Conservation (phyloP, 2,113 vertebrate genomes). For the Microcebus murinus region DNA sequence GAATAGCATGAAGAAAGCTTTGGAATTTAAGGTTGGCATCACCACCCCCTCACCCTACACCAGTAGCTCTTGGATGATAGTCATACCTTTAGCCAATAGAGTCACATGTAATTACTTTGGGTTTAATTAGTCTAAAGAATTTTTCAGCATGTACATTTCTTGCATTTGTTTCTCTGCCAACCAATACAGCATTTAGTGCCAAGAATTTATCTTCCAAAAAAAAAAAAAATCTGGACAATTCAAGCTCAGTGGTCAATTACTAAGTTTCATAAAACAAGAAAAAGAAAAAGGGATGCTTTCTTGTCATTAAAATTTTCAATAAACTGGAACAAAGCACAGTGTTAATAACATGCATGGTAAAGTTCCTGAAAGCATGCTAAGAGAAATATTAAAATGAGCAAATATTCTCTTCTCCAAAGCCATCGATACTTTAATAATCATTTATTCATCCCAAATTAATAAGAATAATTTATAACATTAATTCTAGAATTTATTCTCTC, state of each 20-base stretch:
- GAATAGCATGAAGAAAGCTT: neutral
- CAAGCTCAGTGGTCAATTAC: neutral
- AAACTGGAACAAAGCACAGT: neutral
- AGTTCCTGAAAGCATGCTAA: neutral
- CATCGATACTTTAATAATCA: neutral
- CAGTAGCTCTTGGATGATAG: neutral
- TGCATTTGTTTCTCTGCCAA: neutral
- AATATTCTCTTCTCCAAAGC: neutral
- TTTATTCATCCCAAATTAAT: neutral
- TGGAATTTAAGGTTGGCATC: neutral
- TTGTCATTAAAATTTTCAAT: neutral
- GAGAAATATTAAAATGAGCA: neutral
- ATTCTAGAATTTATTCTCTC: neutral
- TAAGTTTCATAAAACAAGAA: neutral
- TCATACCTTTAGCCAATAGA: neutral
- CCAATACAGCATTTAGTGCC: neutral
- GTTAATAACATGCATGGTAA: neutral
- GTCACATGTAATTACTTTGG: neutral
- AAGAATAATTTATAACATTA: neutral
- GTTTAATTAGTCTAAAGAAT: slow-evolving; percentile 33
- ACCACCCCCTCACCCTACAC: fast-evolving
- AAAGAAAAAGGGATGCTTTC: neutral
- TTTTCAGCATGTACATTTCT: slow-evolving; percentile 25
- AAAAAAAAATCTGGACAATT: neutral
- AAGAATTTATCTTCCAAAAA: neutral